Evolutionary conservation across 2,113 vertebrate genomes (phyloP).

Genomic region (Salvelinus namaycush): DNA sequence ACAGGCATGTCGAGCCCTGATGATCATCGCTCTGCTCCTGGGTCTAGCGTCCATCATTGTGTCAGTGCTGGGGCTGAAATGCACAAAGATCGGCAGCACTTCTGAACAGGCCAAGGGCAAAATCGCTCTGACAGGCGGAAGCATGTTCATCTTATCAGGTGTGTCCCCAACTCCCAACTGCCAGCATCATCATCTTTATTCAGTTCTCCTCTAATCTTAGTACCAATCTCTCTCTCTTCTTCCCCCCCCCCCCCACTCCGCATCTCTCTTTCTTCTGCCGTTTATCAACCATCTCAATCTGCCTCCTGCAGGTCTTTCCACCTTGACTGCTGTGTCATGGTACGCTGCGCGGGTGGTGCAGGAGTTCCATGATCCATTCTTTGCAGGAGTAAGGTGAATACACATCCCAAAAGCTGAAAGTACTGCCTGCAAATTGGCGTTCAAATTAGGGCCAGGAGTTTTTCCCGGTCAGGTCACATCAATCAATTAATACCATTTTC

Average conservation of each 20-base stretch:
- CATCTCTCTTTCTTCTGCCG: neutral
- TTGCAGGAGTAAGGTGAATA: slow-evolving; percentile 60
- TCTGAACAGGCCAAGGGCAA: slow-evolving; percentile 74
- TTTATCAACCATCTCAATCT: no score
- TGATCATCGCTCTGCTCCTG: slow-evolving; percentile 81
- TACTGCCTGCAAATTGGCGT: neutral
- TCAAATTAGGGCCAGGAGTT: neutral
- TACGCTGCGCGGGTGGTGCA: slow-evolving; percentile 65
- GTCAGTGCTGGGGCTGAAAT: slow-evolving; percentile 80
- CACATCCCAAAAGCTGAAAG: neutral
- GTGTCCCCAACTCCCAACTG: slow-evolving; percentile 3
- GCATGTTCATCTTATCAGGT: slow-evolving; percentile 83
- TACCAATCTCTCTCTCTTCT: neutral
- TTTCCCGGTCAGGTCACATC: neutral
- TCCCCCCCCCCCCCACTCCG: neutral
- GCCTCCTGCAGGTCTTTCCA: slow-evolving; percentile 61
- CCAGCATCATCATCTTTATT: neutral
- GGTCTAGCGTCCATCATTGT: slow-evolving; percentile 75
- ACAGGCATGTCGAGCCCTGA: slow-evolving; percentile 85
- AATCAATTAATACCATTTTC: no score
- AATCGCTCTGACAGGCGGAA: slow-evolving; percentile 75
- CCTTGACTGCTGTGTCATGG: slow-evolving; percentile 67
- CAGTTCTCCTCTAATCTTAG: no score
- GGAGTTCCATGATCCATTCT: slow-evolving; percentile 68
- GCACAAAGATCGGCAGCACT: slow-evolving; percentile 75